Evolutionary conservation across 2,888 invertebrate species (phyloP).

Genomic region (Tiphia femorata): DNA sequence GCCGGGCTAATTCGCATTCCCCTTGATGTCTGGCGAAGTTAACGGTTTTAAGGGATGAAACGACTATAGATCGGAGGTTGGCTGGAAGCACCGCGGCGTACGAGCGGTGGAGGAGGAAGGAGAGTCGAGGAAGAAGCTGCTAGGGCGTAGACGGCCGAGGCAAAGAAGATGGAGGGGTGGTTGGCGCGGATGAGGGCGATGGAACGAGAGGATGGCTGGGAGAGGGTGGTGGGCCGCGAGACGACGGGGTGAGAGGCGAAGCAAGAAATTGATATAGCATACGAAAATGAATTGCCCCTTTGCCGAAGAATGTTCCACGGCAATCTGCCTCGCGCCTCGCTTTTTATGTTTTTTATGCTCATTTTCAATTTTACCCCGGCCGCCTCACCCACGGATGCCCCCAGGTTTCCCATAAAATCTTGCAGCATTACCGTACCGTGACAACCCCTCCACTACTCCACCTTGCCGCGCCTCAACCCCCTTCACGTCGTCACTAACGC

Average conservation of each 20-base stretch:
- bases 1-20: constrained; percentile 65
- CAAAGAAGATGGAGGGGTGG: no score
- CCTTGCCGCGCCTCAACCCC: constrained; percentile 29
- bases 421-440: constrained; percentile 61
- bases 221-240: constrained; percentile 28
- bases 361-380: constrained; percentile 63
- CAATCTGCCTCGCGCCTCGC: constrained; percentile 66
- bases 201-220: constrained; percentile 33
- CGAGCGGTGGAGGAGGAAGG: constrained; percentile 23
- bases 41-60: constrained; percentile 68
- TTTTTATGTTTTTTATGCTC: constrained; percentile 66
- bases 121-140: no score
- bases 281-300: constrained; percentile 69
- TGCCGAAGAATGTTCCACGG: constrained; percentile 66
- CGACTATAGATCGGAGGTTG: constrained; percentile 61
- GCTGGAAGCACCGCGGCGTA: constrained; percentile 20
- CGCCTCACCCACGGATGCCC: constrained; percentile 41
- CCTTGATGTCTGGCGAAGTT: constrained; percentile 67
- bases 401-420: constrained; percentile 61
- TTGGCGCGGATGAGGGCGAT: constrained; percentile 26
- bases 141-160: no score
- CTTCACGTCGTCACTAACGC: no score
- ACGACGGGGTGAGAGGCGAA: constrained; percentile 56
- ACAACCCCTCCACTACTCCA: constrained; percentile 24
- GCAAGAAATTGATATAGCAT: constrained; percentile 70